Base-by-base conservation (phyloP, 1,140 invertebrate genomes). In the Oncopeltus fasciatus region DNA sequence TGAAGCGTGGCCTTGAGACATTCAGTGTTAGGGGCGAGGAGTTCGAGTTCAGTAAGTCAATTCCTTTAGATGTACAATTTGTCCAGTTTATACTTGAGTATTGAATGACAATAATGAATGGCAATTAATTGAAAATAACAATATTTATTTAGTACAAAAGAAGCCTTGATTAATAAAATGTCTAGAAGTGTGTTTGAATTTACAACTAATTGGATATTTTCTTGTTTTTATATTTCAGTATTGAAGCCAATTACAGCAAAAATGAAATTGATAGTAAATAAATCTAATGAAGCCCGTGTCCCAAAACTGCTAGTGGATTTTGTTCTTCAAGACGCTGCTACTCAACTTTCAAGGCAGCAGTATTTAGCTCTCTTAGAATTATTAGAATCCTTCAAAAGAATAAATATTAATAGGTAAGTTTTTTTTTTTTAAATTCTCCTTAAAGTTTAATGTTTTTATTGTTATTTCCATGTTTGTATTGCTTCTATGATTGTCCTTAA, bases 211-310 rank as follows among this genome's bases (percentile, higher is more conserved):
- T n/a, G n/a, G n/a, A n/a, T n/a, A 38, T 38, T 8, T 38, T 38
- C 14, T 14, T 38, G 31, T 38, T 53, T 2, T 21, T 53, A 24
- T 27, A 16, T 58, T 61, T 12, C 70, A 86, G 84, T 87, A 65
- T 66, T 87, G 31, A 84, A 86, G 69, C 86, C 86, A 18, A 80
- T 88, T 38, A 83, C 85, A 0, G 82, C 83, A 44, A 88, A 90
- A 71, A 81, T 87, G n/a, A 88, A 88, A 74, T 77, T 90, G 28
- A 83, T 88, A 24, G 82, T 90, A 56, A 88, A 83, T 66, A 83
- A 85, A 68, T 83, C 83, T 4, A 83, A 80, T 31, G 81, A 85
- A 66, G 79, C 78, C 0, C 77, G 84, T 64, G 81, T 86, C n/a
- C 83, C 85, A 14, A 81, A 85, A 59, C 75, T 89, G 61, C 73